A percentile compares a stretch with the other conserved stretches of the same genome.
Evolutionary conservation across 1,140 invertebrate species (phyloP).

Genomic region (Muscidifurax raptorellus): DNA sequence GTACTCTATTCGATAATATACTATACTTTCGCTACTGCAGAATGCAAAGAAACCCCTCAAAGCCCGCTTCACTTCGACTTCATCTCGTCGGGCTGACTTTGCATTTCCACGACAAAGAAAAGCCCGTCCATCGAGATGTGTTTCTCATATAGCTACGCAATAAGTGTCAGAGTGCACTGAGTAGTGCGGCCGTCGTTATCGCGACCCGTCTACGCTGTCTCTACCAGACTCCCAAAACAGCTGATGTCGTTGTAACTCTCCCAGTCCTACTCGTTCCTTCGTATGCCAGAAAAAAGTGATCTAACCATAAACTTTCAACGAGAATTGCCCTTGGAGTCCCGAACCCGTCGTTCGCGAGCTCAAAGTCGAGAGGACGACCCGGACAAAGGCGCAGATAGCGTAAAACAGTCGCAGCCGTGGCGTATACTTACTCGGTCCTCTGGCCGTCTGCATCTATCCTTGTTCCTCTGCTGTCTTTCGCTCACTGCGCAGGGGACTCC

Average conservation of each 20-base stretch:
- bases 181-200: no score
- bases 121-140: no score
- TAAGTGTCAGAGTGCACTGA: no score
- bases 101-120: no score
- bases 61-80: no score
- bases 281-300: no score
- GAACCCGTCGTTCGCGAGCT: background rate
- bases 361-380: background rate
- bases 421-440: background rate
- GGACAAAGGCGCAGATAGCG: background rate
- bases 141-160: no score
- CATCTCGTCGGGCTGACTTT: no score
- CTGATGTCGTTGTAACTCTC: constrained; percentile 7
- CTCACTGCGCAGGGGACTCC: background rate
- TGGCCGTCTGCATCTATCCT: background rate
- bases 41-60: no score
- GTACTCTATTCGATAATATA: no score
- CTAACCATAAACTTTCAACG: no score
- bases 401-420: constrained; percentile 9
- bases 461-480: background rate
- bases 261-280: background rate
- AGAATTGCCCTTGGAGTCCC: background rate
- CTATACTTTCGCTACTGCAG: no score
- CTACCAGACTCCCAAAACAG: constrained; percentile 9
- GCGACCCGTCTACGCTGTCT: constrained; percentile 25